phyloP scores from a whole-genome alignment of 2,797 vertebrate genomes.

The Tapirus indicus region DNA sequence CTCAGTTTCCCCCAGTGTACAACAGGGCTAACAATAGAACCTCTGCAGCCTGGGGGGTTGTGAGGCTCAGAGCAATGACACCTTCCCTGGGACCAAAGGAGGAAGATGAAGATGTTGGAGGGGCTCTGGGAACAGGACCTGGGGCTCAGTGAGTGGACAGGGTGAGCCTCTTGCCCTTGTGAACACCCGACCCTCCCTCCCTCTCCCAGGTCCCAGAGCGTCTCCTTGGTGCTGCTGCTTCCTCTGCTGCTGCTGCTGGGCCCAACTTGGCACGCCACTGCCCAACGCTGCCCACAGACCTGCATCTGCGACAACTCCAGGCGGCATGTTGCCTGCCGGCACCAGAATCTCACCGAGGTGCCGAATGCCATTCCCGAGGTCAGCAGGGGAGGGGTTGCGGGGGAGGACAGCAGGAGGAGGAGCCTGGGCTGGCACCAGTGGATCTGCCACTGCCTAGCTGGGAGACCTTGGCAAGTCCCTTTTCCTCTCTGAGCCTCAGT shows the following conservation, averaged over 20 bases:
- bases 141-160: not conserved
- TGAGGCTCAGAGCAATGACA: not conserved
- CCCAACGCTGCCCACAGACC: conserved; percentile 88
- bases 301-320: conserved; percentile 92
- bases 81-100: not conserved
- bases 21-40: not conserved
- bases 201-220: not conserved
- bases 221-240: conserved; percentile 26
- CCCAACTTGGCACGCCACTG: fast-evolving
- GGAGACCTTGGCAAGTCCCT: not conserved
- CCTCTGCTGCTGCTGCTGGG: conserved; percentile 80
- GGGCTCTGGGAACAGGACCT: not conserved
- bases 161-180: fast-evolving
- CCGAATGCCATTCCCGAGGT: conserved; percentile 92
- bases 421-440: not conserved
- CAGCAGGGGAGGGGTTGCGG: conserved; percentile 44
- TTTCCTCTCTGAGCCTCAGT: not conserved
- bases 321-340: conserved; percentile 88
- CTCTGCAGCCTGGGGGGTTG: not conserved
- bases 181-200: not conserved
- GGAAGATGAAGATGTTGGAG: not conserved
- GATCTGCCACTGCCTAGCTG: not conserved
- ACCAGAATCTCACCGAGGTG: conserved; percentile 91
- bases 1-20: not conserved
- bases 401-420: not conserved